Evolutionary conservation across 2,888 invertebrate species (phyloP), one percentile per base, ranked within the genome.

Genomic region (Alentia gelatinosa): DNA sequence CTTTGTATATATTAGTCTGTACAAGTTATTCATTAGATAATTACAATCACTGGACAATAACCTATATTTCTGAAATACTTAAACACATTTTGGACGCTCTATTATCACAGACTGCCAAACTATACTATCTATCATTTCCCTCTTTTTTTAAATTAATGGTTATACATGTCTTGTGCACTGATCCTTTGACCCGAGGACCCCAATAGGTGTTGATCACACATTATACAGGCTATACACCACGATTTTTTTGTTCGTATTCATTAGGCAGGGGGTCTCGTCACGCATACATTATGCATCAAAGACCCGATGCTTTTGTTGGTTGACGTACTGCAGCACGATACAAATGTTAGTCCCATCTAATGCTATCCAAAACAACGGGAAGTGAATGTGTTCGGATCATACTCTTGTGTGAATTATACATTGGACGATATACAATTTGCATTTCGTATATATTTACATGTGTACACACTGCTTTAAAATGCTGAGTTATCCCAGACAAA

Each of bases 401-500:
- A 12, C 56, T 19, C 3, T 19, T 4, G 19, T 56, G 23, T 56
- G 56, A 42, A 56, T 56, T n/a, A 19, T 56, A 56, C 56, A 4
- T 56, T 19, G 56, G 1, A 19, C 56, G 19, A 56, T n/a, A 56
- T 19, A n/a, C 56, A 56, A n/a, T 56, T 56, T 56, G 56, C 9
- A 56, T 56, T 56, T n/a, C 5, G 26, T 86, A 89, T 89, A 89
- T 37, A 91, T 79, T 89, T 86, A 86, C 89, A 90, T 84, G 33
- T 63, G 47, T 56, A 33, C 63, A n/a, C 47, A 15, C 15, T 12
- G 7, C 15, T 19, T 5, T 19, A 56, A 56, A 56, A 56, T 56
- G 56, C 56, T 56, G 56, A 56, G 56, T 56, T n/a, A 3, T 19
- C 74, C n/a, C 74, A 74, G 12, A 5, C 74, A 19, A 1, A 30